phyloP scores from a whole-genome alignment of 2,797 vertebrate genomes.

The Decapterus maruadsi region DNA sequence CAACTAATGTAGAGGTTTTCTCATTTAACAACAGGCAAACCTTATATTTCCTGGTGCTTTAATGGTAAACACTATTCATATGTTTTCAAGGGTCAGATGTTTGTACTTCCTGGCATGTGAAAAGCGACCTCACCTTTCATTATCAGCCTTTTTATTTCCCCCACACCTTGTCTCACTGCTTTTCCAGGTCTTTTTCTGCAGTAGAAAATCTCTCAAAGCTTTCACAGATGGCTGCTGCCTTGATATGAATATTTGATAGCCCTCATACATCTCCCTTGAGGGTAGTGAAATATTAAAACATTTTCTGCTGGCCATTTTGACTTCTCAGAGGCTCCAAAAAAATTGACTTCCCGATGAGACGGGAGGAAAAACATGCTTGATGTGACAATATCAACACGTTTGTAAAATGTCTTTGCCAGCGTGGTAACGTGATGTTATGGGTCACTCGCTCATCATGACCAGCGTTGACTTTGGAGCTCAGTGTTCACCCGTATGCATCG shows the following conservation, averaged over 20 bases:
- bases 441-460: constrained; percentile 1
- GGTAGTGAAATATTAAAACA: constrained; percentile 82
- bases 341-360: constrained; percentile 15
- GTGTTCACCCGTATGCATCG: not conserved
- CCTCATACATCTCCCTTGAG: constrained; percentile 76
- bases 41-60: not conserved
- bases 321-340: constrained; percentile 45
- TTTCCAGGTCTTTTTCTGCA: constrained; percentile 51
- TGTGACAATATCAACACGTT: constrained; percentile 23
- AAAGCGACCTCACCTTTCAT: not conserved
- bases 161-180: constrained; percentile 52
- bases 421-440: not conserved
- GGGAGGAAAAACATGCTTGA: not conserved
- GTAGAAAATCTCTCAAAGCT: constrained; percentile 69
- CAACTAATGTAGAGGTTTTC: not conserved
- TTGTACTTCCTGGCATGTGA: not conserved
- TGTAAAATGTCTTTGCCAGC: not conserved
- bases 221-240: constrained; percentile 78
- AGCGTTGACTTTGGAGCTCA: not conserved
- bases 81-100: constrained; percentile 5
- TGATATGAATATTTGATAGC: constrained; percentile 84
- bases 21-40: not conserved
- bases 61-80: not conserved
- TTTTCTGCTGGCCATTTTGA: constrained; percentile 71
- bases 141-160: constrained; percentile 10